A percentile compares a stretch with the other conserved stretches of the same genome.
Conservation (phyloP, 2,888 invertebrate genomes). For the Conops quadrifasciatus region DNA sequence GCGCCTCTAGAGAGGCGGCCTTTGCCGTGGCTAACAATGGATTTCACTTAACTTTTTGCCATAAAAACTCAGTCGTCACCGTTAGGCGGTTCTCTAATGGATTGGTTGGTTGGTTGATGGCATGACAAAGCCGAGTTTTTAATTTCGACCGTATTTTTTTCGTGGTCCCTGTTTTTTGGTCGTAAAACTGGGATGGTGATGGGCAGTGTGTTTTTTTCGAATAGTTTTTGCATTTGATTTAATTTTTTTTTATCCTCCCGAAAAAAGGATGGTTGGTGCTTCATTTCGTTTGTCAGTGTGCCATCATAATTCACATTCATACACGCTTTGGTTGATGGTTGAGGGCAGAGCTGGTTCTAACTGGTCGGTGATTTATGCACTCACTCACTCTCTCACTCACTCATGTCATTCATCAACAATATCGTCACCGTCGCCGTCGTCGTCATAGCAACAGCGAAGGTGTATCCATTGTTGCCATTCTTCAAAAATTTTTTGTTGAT, state of each 20-base stretch:
- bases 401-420: not conserved
- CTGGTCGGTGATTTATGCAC: not conserved
- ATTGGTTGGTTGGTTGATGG: constrained; percentile 13
- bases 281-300: not conserved
- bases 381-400: not conserved
- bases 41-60: constrained; percentile 1
- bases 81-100: constrained; percentile 1
- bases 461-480: not conserved
- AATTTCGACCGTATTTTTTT: constrained; percentile 1
- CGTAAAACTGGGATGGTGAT: no score
- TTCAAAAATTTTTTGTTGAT: constrained; percentile 4
- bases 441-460: not conserved
- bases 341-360: not conserved
- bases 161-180: no score
- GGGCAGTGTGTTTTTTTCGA: not conserved
- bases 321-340: not conserved
- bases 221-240: not conserved
- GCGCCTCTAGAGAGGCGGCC: not conserved
- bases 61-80: not conserved
- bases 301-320: constrained; percentile 23
- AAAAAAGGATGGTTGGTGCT: not conserved
- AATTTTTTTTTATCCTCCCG: not conserved
- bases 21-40: not conserved
- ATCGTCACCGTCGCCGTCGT: not conserved
- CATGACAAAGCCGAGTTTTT: constrained; percentile 11